Percentiles rank a stretch among this genome's conserved stretches.
These are phyloP conservation scores for Drosophila siamana DNA, from an alignment of 2,888 invertebrate genomes.

Conservation along the genomic window DNA sequence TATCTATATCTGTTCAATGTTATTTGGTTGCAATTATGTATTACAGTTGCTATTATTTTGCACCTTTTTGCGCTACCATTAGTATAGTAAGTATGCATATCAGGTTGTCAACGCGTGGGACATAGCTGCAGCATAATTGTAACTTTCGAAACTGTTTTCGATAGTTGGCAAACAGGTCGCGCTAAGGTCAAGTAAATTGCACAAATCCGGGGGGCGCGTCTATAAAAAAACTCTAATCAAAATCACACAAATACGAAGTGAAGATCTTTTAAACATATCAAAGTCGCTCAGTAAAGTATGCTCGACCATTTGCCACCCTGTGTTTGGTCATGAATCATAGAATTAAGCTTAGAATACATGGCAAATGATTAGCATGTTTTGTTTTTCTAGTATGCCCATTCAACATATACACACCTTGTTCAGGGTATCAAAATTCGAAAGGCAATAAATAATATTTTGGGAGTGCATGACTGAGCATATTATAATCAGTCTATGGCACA, in stretches of 20 bases:
- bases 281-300: neutral
- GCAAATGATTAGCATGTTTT: neutral
- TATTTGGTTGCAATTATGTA: conserved; percentile 9
- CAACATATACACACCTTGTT: neutral
- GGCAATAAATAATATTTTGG: conserved; percentile 60
- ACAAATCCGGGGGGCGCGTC: conserved; percentile 61
- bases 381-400: neutral
- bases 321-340: neutral
- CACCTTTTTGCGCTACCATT: conserved; percentile 15
- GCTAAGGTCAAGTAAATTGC: conserved; percentile 63
- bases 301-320: conserved; percentile 18
- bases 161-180: conserved; percentile 55
- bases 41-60: too few relatives aligned
- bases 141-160: conserved; percentile 58
- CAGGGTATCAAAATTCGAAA: conserved; percentile 61
- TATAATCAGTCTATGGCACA: conserved; percentile 64
- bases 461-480: conserved; percentile 62
- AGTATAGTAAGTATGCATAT: conserved; percentile 29
- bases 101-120: conserved; percentile 43
- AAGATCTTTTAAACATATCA: conserved; percentile 39
- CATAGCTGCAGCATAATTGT: conserved; percentile 33
- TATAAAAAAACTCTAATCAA: conserved; percentile 48
- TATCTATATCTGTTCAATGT: neutral
- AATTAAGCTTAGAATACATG: neutral
- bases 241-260: conserved; percentile 33